Evolutionary conservation across 2,888 invertebrate species (phyloP), one percentile per base, ranked within the genome.

Genomic region (Phalangium opilio): DNA sequence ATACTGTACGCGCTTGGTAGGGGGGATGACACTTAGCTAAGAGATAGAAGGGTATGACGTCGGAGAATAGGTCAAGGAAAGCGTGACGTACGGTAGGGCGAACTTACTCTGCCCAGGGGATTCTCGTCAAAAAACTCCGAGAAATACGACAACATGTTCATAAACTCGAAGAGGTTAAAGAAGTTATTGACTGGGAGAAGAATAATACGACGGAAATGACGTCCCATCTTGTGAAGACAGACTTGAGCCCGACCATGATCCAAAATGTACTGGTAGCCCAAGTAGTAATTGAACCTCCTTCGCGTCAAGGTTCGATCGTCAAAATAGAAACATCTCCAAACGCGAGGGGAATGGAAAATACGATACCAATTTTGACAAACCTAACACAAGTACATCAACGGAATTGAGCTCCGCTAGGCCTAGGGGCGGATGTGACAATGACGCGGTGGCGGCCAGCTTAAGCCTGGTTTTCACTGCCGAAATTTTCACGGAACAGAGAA

Each of bases 81-180:
- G n/a, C n/a, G n/a, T n/a, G n/a, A n/a, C n/a, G n/a, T n/a, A n/a
- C n/a, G n/a, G n/a, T n/a, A 27, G 15, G 79, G 64, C 8, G 74
- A 70, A 27, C 70, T 69, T 4, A 57, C 50, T 11, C 38, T 45
- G 10, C 49, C 32, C n/a, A 53, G 18, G 3, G 51, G 53, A 42
- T 53, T 52, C 27, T 45, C 52, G 11, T 56, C 55, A 40, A 50
- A 56, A 10, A 51, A 48, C 27, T 53, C 52, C 18, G 44, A 41
- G 60, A 77, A 83, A 72, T 79, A 79, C 0, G 79, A 75, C n/a
- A 84, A 63, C 70, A 84, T 77, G 48, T 81, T 78, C 75, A 85
- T 80, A 60, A 85, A 85, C 62, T 84, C 83, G 62, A 79, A 83
- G 38, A 85, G 71, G 63, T 84, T 84, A 64, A 81, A 79, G 58